Evolutionary conservation across 2,888 invertebrate species (phyloP), one percentile per base, ranked within the genome.

Genomic region (Torymus aiolomorphi): DNA sequence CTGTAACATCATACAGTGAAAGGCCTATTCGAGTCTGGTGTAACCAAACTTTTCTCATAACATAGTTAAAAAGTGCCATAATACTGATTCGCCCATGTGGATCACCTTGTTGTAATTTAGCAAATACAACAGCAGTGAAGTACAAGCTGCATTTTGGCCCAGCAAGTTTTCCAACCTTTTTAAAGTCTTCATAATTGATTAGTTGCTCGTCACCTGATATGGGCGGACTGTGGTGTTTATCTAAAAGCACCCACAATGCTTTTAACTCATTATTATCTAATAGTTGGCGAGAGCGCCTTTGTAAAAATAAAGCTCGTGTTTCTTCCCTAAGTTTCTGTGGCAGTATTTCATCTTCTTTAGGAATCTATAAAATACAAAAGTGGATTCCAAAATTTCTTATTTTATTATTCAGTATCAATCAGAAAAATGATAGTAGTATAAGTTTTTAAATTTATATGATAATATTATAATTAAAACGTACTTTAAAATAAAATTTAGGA

Each of bases 41-140:
- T 66, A 97, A 91, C 98, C 98, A 98, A 10, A 97, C 97, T 88
- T 98, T 96, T 14, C 97, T 92, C 97, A 98, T 97, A 0, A 97
- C 95, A 88, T 98, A 98, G 91, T 98, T 98, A 90, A 98, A 98
- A 80, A 98, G 93, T 0, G 96, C 95, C 89, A 96, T 95, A 18
- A 97, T 97, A 20, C 96, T 95, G 51, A 98, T 95, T 78, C 96
- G 92, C 0, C 97, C 97, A 85, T 96, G 95, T 0, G 95, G 94
- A 88, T 98, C 98, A 0, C 94, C 94, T 80, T 96, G 95, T 88
- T 97, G 95, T 3, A 98, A 91, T 82, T 97, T 96, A 0, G 96
- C 96, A 90, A 97, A 98, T 14, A 97, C 94, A 84, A 94, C 94
- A 0, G 97, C 95, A 52, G 95, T 96, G 87, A 98, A 95, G 87